Evolutionary conservation across 2,888 invertebrate species (phyloP).

Genomic region (Erannis defoliaria): DNA sequence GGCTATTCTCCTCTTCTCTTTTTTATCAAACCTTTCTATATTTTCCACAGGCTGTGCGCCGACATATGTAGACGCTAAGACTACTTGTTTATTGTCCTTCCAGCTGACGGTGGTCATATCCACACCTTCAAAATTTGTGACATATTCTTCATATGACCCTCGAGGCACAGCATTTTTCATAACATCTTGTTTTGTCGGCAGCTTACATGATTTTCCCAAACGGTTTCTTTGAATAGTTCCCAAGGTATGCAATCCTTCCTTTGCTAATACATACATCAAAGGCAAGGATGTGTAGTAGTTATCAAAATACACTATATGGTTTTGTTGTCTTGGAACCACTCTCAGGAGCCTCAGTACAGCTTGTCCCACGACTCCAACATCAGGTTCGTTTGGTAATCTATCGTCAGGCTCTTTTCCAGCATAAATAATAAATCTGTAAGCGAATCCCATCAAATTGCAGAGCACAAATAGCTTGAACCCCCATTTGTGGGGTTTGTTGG

Average conservation of each 20-base stretch:
- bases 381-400: constrained; percentile 32
- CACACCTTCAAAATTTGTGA: constrained; percentile 38
- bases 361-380: constrained; percentile 35
- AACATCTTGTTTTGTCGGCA: neutral
- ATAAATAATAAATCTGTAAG: constrained; percentile 43
- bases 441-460: constrained; percentile 42
- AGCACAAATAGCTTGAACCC: constrained; percentile 47
- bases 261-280: constrained; percentile 39
- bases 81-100: constrained; percentile 41
- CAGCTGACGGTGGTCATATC: constrained; percentile 36
- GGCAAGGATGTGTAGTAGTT: constrained; percentile 57
- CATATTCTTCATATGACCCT: constrained; percentile 42
- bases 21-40: neutral
- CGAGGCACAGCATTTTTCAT: constrained; percentile 4
- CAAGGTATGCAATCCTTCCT: constrained; percentile 28
- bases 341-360: constrained; percentile 40
- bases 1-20: neutral
- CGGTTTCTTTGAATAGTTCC: constrained; percentile 42
- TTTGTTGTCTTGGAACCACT: constrained; percentile 39
- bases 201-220: constrained; percentile 39
- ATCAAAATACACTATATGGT: constrained; percentile 52
- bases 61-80: constrained; percentile 20
- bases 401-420: constrained; percentile 36
- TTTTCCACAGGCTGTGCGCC: neutral
- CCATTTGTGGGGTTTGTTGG: constrained; percentile 49